A percentile compares a stretch with the other conserved stretches of the same genome.
Conservation (phyloP, 2,113 vertebrate species). For the Mobula birostris region DNA sequence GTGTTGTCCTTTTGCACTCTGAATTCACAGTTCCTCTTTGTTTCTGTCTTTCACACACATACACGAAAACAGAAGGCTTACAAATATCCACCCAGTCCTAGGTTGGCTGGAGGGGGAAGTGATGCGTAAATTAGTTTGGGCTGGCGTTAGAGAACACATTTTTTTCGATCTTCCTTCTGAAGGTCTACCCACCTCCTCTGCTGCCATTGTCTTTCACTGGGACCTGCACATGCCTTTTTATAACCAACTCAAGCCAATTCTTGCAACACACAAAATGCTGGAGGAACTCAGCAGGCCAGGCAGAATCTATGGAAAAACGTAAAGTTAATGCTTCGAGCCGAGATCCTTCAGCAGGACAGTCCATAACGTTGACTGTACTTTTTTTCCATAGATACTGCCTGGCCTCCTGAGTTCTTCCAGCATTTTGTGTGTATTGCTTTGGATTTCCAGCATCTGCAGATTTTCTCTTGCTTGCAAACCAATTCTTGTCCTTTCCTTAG, state of each 20-base stretch:
- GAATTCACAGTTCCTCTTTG: background rate
- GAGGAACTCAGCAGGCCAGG: too few relatives aligned
- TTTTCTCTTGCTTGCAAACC: background rate
- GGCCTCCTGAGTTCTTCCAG: too few relatives aligned
- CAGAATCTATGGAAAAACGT: too few relatives aligned
- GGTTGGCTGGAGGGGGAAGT: background rate
- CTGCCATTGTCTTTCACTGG: background rate
- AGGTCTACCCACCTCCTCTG: background rate
- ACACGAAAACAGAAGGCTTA: background rate
- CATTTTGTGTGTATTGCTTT: too few relatives aligned
- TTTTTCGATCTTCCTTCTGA: background rate
- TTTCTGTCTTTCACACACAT: background rate
- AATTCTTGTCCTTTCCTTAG: background rate
- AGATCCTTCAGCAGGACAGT: too few relatives aligned
- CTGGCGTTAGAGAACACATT: background rate
- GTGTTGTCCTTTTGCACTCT: background rate
- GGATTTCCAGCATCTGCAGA: too few relatives aligned
- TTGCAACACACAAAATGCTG: too few relatives aligned
- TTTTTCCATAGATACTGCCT: too few relatives aligned
- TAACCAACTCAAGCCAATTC: background rate
- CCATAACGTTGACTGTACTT: too few relatives aligned
- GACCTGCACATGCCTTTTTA: background rate
- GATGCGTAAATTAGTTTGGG: background rate
- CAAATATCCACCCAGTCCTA: background rate
- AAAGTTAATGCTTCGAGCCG: too few relatives aligned